Evolutionary conservation across 2,113 vertebrate species (phyloP).

Genomic region (Romanogobio albipinnatus): DNA sequence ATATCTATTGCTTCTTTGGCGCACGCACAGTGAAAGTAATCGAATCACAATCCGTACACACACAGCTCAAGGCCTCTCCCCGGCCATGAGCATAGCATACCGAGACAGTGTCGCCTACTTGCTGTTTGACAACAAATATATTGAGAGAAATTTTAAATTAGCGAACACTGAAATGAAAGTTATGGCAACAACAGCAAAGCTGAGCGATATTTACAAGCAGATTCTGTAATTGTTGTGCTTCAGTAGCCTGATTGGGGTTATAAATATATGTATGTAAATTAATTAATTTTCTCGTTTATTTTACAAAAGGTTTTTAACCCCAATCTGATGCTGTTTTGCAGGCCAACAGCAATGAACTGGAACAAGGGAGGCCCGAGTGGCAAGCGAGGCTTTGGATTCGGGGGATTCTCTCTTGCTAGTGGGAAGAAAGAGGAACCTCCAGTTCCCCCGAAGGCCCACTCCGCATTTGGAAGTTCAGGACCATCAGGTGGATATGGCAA

Average conservation of each 20-base stretch:
- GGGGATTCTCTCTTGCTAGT: slow-evolving; percentile 89
- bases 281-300: too few relatives aligned
- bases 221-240: not conserved
- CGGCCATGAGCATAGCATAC: not conserved
- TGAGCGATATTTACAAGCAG: not conserved
- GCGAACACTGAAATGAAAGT: not conserved
- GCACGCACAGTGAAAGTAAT: not conserved
- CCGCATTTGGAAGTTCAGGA: slow-evolving; percentile 82
- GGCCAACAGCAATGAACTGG: slow-evolving; percentile 88
- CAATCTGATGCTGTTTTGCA: not conserved
- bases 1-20: not conserved
- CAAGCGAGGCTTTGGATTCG: slow-evolving; percentile 97
- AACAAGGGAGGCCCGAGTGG: slow-evolving; percentile 93
- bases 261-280: too few relatives aligned
- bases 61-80: not conserved
- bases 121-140: not conserved
- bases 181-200: not conserved
- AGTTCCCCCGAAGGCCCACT: slow-evolving; percentile 81
- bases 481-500: slow-evolving; percentile 84
- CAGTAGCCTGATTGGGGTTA: not conserved
- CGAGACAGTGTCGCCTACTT: not conserved
- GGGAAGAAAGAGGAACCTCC: slow-evolving; percentile 93
- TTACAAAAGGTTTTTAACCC: not conserved
- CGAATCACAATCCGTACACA: not conserved
- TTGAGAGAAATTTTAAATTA: not conserved